Base-by-base conservation (phyloP, 2,113 vertebrate genomes). In the Tragelaphus imberbis region DNA sequence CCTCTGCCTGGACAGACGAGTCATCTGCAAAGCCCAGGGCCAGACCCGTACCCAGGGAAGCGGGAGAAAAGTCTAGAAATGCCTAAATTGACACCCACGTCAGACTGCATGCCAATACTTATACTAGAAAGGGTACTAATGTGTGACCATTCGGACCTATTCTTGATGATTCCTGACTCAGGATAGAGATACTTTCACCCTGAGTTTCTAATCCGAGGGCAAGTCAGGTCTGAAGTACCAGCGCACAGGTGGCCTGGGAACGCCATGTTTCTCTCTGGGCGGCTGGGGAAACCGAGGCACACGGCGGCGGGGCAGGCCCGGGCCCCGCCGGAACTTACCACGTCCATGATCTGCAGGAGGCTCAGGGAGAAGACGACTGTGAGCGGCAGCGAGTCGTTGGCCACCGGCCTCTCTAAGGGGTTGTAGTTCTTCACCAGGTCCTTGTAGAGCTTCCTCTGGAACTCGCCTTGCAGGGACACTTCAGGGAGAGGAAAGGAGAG, bases 281-380 rank as follows among this genome's bases (percentile, higher is more conserved):
- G 1, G 44, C 77, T 3, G 19, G 65, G 58, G 68, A 95, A 59
- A 79, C 84, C 9, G 30, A 75, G 80, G 85, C 75, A 58, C n/a
- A 3, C 15, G 8, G 36, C 30, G 7, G 63, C 4, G 3, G 6
- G 6, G n/a, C n/a, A 77, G 36, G 47, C 84, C 9, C 9, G 2
- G 47, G 17, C 27, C 65, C 25, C 14, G 51, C 58, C 30, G 12
- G 94, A 53, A 99, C 99, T 98, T 97, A 99, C 99, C 99, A 99
- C 99, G 84, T 99, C 99, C 99, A 99, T 99, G 98, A 99, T 99
- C 99, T 99, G 99, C 99, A 99, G 99, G 92, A 99, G 99, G 97
- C 98, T 99, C 88, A 99, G 98, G 55, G 99, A 99, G 97, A 99
- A 99, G 82, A 99, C 98, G 40, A 99, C 99, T 0, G 99, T 99